Evolutionary conservation across 2,797 vertebrate genomes (phyloP).

Genomic region (Astyanax mexicanus): DNA sequence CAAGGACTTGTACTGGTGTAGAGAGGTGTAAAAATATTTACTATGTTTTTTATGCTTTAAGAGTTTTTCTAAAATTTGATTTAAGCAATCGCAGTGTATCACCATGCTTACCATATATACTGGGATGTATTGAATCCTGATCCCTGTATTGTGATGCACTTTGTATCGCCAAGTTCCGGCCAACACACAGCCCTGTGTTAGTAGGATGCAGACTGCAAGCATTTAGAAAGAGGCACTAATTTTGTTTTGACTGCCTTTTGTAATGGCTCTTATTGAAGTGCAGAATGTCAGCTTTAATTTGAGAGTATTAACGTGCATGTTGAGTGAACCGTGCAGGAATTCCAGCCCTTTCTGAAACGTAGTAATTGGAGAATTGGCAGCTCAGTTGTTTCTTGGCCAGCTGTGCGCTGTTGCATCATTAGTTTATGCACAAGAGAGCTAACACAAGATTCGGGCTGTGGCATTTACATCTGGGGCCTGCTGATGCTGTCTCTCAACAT

Average conservation of each 20-base stretch:
- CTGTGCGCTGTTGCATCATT: conserved; percentile 23
- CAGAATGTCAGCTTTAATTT: neutral
- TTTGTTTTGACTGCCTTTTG: neutral
- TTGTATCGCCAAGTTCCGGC: no score
- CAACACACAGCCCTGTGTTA: no score
- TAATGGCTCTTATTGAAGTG: neutral
- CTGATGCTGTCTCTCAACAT: conserved; percentile 4
- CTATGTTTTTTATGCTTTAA: no score
- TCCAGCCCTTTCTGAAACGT: neutral
- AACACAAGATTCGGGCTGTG: conserved; percentile 21
- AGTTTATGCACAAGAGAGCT: neutral
- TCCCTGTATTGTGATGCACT: no score
- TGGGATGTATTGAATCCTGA: no score
- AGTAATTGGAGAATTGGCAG: neutral
- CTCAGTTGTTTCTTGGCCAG: conserved; percentile 5
- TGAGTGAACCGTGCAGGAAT: neutral
- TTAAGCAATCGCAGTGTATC: no score
- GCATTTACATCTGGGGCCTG: conserved; percentile 2
- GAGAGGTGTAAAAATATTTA: no score
- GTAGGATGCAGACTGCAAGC: no score
- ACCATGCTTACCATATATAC: no score
- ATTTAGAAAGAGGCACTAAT: no score
- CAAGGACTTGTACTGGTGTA: no score
- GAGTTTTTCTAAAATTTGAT: no score
- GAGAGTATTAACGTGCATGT: neutral